Percentiles rank a stretch among this genome's conserved stretches.
These are phyloP conservation scores for Caenorhabditis virilis DNA, from an alignment of 2,888 invertebrate species.

Conservation along the genomic window DNA sequence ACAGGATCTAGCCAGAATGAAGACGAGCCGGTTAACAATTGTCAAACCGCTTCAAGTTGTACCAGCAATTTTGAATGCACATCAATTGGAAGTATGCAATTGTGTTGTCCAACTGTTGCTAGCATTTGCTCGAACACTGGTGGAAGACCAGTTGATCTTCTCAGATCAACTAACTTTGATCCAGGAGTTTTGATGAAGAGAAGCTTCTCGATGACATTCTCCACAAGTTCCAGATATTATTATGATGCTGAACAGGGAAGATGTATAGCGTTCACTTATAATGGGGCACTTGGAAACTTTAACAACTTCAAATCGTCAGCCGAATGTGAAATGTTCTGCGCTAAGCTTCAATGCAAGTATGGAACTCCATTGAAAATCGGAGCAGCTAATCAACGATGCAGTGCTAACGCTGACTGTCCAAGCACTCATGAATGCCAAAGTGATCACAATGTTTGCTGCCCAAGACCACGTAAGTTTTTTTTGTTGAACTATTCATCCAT, in stretches of 20 bases:
- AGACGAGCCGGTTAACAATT: conserved; percentile 65
- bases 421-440: conserved; percentile 66
- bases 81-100: conserved; percentile 64
- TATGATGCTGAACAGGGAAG: conserved; percentile 66
- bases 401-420: conserved; percentile 65
- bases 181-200: conserved; percentile 62
- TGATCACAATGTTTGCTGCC: conserved; percentile 68
- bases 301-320: conserved; percentile 67
- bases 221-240: conserved; percentile 61
- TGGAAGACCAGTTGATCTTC: conserved; percentile 57
- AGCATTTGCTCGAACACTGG: conserved; percentile 60
- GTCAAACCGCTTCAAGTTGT: conserved; percentile 64
- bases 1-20: conserved; percentile 60
- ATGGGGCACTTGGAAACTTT: conserved; percentile 67
- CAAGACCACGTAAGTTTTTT: conserved; percentile 58
- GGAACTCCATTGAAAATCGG: conserved; percentile 64
- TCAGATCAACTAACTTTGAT: conserved; percentile 61
- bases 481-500: too few relatives aligned
- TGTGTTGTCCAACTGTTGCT: conserved; percentile 65
- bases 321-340: conserved; percentile 67
- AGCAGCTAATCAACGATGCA: conserved; percentile 61
- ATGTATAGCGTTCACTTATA: conserved; percentile 67
- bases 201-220: conserved; percentile 59
- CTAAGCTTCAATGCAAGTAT: conserved; percentile 65
- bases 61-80: conserved; percentile 66